Evolutionary conservation across 2,888 invertebrate genomes (phyloP), one percentile per base, ranked within the genome.

Genomic region (Ariolimax columbianus): DNA sequence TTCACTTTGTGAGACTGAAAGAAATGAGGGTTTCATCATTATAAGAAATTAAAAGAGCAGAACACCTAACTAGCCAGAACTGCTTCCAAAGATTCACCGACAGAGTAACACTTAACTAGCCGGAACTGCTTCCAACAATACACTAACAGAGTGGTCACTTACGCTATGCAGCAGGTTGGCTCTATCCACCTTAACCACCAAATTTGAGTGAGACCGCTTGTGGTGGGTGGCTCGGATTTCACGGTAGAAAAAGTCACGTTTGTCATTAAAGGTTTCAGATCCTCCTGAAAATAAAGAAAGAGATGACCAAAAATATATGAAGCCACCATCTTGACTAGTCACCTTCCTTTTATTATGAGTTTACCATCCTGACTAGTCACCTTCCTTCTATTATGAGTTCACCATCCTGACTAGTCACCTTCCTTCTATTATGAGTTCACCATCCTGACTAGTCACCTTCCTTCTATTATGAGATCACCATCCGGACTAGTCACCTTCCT

Each of bases 221-320:
- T 97, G 96, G 95, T 98, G 98, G 90, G 96, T 96, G 91, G 97
- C 97, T 89, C 98, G 95, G 51, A 97, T 95, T 95, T 97, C 96
- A 91, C 96, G 96, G 94, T 97, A 96, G 94, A 97, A 97, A 94
- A 96, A 97, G 91, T 96, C 96, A 89, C 95, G 94, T 89, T 95
- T 95, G 88, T 95, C 95, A 89, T 97, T 97, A 93, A 98, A 98
- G 23, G 97, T 97, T 94, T 98, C 98, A 75, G 98, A 98, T 3
- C 98, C 98, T 80, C 98, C 95, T 95, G 87, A 30, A 90, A 84
- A 55, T 30, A 47, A 33, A 75, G 36, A 4, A 59, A 38, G 6
- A 75, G 30, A 43, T 36, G 1, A 51, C n/a, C 33, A 51, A 19
- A 33, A 30, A 7, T 47, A 47, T n/a, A n/a, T n/a, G n/a, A n/a